Base-by-base conservation (phyloP, 2,888 invertebrate genomes). In the Campopleginae sp. region DNA sequence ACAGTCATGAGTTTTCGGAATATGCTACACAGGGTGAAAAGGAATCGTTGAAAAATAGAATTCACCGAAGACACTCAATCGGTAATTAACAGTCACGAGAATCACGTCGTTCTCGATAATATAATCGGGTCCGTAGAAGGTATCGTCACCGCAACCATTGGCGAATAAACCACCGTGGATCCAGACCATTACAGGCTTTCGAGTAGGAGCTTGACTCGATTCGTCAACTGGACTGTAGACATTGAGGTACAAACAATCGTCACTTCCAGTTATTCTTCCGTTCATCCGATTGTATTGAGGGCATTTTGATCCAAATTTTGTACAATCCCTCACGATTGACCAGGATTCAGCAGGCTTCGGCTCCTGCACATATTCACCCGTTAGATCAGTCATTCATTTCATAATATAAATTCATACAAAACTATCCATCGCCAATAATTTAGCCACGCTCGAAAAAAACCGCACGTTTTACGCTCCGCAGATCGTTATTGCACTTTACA, bases 211-310 rank as follows among this genome's bases (percentile, higher is more conserved):
- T 54, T 33, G 46, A 12, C 6, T 54, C 3, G 44, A 17, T 0
- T 75, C 33, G 17, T 76, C 48, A 0, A 46, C 8, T 6, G 75
- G 75, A 19, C 80, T 65, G 82, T 91, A 92, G 3, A 93, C 90
- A 65, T 93, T 93, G 5, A 93, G 66, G 71, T 91, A 91, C 6
- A 93, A 88, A 61, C 93, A 93, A 74, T 93, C 92, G 23, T 93
- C 93, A 33, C 86, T 72, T 4, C 93, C 92, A 0, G 68, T 4
- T 0, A 83, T 0, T 17, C 54, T 2, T 0, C 46, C 63, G 0
- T 65, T 38, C 0, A 88, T 2, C 0, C 74, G 0, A 31, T 90
- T 82, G 0, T 58, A 5, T 44, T 92, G 92, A 3, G 86, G 83
- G 51, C 87, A 89, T 17, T 17, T 12, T 2, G 80, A 46, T 7